Evolutionary conservation across 2,888 invertebrate genomes (phyloP).

Genomic region (Agrotis segetum): DNA sequence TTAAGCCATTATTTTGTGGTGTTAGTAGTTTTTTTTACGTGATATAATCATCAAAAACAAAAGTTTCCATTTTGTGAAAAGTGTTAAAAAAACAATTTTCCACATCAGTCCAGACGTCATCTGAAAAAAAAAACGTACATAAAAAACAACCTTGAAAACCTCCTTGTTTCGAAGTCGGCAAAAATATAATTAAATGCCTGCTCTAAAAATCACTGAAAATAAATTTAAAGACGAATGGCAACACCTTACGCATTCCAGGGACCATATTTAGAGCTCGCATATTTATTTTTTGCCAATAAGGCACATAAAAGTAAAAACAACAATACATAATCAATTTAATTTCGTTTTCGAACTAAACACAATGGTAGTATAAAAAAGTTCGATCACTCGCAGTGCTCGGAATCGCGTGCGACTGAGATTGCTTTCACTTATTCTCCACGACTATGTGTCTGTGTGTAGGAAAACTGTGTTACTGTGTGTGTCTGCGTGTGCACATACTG

Average conservation of each 20-base stretch:
- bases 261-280: not conserved
- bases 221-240: too few relatives aligned
- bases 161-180: too few relatives aligned
- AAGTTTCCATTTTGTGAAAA: not conserved
- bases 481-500: conserved; percentile 24
- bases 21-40: not conserved
- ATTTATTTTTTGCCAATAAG: conserved; percentile 16
- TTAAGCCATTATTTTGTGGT: not conserved
- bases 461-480: conserved; percentile 7
- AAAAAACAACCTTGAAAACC: too few relatives aligned
- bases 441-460: conserved; percentile 49
- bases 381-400: conserved; percentile 40
- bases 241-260: too few relatives aligned
- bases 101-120: too few relatives aligned
- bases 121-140: too few relatives aligned
- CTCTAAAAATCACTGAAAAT: not conserved
- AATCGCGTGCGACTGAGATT: conserved; percentile 61
- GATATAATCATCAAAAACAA: too few relatives aligned
- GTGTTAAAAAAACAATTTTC: too few relatives aligned
- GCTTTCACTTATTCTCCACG: conserved; percentile 68
- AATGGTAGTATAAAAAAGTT: conserved; percentile 60
- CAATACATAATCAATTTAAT: conserved; percentile 54
- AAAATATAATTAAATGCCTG: not conserved
- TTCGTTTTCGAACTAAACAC: conserved; percentile 62
- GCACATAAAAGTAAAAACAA: conserved; percentile 48